Base-by-base conservation (phyloP, 1,140 invertebrate species). In the Galendromus occidentalis region DNA sequence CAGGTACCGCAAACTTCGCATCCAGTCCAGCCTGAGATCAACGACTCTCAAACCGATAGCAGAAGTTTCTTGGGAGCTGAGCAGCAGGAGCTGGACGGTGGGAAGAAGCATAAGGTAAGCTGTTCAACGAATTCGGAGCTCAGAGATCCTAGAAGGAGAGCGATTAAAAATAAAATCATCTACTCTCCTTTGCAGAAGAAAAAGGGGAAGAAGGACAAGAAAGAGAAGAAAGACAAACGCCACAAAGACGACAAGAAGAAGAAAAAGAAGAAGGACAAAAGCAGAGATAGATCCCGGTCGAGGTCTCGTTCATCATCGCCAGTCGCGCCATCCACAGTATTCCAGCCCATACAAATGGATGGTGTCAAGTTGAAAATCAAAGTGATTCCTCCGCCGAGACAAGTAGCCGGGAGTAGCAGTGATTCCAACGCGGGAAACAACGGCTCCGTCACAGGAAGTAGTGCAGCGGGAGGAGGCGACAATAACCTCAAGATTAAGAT, bases 251-350 rank as follows among this genome's bases (percentile, higher is more conserved):
- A 82, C 1, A 79, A 69, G 42, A 47, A 69, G 33, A 70, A 69
- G 42, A 67, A 69, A 18, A 69, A 68, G 79, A 82, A 67, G 76
- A 77, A 66, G 76, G 80, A 65, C 78, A 79, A 67, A 76, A 69
- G 72, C 33, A 70, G 68, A 68, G 68, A 74, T 51, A 72, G 72
- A 67, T 83, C 7, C 84, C 82, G 70, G 82, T 85, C 14, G 85
- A 82, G 28, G 84, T 85, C 59, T 79, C 82, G 4, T 76, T 76
- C n/a, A 68, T 76, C 45, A 70, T 69, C 39, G 67, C 70, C 68
- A 74, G 66, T 67, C 45, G 65, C 47, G 44, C 64, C 51, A 28
- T 44, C 65, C 22, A 65, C 55, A 65, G 69, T 44, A 67, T 70
- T 64, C 69, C 73, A 33, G 69, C 72, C 22, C 66, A 33, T 59